Percentiles rank a stretch among this genome's conserved stretches.
Evolutionary conservation across 2,797 vertebrate species (phyloP).

Genomic region (Ctenochaetus hawaiiensis): DNA sequence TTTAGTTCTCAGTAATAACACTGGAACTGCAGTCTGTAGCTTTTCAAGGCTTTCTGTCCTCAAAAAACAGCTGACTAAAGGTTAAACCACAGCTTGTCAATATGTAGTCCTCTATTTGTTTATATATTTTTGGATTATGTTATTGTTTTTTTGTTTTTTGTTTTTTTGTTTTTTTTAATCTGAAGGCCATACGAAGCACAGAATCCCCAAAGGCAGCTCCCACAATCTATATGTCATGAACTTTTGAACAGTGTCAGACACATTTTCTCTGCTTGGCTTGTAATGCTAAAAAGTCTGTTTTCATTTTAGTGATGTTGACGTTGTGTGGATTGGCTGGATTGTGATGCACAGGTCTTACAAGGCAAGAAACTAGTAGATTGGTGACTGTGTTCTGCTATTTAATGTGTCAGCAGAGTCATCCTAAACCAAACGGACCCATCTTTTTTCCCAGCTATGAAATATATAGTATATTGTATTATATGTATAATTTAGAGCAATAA

Average conservation of each 20-base stretch:
- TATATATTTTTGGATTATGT: neutral
- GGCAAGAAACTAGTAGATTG: neutral
- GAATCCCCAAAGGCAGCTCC: neutral
- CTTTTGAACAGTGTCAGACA: neutral
- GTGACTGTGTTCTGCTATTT: neutral
- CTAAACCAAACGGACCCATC: too few relatives aligned
- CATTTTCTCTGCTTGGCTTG: neutral
- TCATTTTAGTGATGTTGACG: neutral
- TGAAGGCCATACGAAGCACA: neutral
- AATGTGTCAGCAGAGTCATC: neutral
- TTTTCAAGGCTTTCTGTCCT: neutral
- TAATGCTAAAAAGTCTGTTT: neutral
- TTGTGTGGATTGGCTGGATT: neutral
- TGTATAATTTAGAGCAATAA: too few relatives aligned
- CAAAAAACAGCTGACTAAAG: neutral
- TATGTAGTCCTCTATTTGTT: conserved; percentile 4
- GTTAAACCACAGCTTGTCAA: conserved; percentile 2
- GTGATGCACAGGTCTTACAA: neutral
- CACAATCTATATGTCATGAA: conserved; percentile 7
- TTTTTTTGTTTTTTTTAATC: neutral
- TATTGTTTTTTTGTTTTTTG: neutral
- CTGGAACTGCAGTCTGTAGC: neutral
- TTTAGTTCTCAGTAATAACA: conserved; percentile 15
- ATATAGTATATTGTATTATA: too few relatives aligned
- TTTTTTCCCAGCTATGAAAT: too few relatives aligned